phyloP scores from a whole-genome alignment of 2,797 vertebrate genomes.

The Leuciscus waleckii region DNA sequence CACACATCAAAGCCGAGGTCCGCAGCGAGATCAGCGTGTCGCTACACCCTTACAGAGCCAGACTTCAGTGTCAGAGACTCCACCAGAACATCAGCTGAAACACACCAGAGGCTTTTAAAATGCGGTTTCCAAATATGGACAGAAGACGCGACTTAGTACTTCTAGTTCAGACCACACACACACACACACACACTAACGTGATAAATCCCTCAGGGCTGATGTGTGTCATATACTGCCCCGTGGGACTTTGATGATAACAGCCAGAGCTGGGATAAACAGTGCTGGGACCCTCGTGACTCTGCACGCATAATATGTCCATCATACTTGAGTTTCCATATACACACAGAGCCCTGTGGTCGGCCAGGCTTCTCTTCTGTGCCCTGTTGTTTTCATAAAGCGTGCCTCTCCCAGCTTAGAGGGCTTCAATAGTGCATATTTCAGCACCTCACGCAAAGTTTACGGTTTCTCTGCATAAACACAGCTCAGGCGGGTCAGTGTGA shows the following conservation, averaged over 20 bases:
- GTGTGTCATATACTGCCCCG: constrained; percentile 35
- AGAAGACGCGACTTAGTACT: constrained; percentile 9
- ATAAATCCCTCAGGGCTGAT: constrained; percentile 54
- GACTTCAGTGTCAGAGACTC: too few relatives aligned
- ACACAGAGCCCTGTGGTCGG: constrained; percentile 52
- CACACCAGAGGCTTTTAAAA: background rate
- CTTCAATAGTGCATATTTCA: constrained; percentile 57
- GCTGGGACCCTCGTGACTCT: constrained; percentile 23
- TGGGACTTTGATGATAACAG: constrained; percentile 51
- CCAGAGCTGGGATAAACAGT: constrained; percentile 56
- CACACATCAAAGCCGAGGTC: too few relatives aligned
- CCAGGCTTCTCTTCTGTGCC: constrained; percentile 29
- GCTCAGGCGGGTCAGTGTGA: constrained; percentile 46
- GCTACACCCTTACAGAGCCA: too few relatives aligned
- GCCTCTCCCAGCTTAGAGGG: constrained; percentile 48
- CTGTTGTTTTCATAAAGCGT: constrained; percentile 58
- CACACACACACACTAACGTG: background rate
- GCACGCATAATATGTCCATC: constrained; percentile 57
- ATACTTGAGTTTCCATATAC: constrained; percentile 64
- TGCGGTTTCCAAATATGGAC: constrained; percentile 21
- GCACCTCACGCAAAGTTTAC: constrained; percentile 59
- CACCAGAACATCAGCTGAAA: too few relatives aligned
- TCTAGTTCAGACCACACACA: constrained; percentile 51
- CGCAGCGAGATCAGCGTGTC: too few relatives aligned
- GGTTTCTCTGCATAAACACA: constrained; percentile 56